Base-by-base conservation (phyloP, 2,888 invertebrate genomes). In the Drosophila neotestacea region DNA sequence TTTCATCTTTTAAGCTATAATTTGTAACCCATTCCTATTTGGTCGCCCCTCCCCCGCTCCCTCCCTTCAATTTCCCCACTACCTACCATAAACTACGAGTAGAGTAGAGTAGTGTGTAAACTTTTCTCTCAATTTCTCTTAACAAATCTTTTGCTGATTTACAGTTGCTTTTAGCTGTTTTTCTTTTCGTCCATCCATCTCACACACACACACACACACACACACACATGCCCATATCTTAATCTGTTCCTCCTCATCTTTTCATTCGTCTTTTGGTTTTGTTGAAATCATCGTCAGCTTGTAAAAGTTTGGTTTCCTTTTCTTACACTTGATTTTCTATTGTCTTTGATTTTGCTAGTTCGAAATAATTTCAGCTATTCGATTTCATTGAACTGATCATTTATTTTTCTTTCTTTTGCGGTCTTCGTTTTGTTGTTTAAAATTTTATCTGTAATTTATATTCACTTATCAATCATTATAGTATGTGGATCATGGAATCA, bases 51-150 rank as follows among this genome's bases (percentile, higher is more conserved):
- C 16, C 4, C 47, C 0, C n/a, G n/a, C n/a, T n/a, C n/a, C n/a
- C n/a, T n/a, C n/a, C 42, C 2, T 6, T 30, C 1, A 16, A 16
- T 32, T 32, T 6, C 32, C 32, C 11, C 38, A 4, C 38, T 1
- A 10, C 9, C 51, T 46, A 41, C 27, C 16, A 34, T 39, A 47
- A 22, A 27, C 10, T 42, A 42, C 7, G 16, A 66, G 13, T 34
- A 56, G 67, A 60, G 67, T 22, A 22, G 22, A 22, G 22, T 22
- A 22, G 22, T 56, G 60, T 78, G 68, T 66, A 59, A 59, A 62
- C 54, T 67, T 73, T 50, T 50, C 74, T 74, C 59, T 36, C 47
- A 59, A 75, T 74, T 74, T 59, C 52, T 73, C 56, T 41, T 54
- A 54, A 58, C 60, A 74, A 66, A 73, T 66, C 68, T 60, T 44